phyloP scores from a whole-genome alignment of 2,113 vertebrate species.

The Rhegmatorhina hoffmannsi region DNA sequence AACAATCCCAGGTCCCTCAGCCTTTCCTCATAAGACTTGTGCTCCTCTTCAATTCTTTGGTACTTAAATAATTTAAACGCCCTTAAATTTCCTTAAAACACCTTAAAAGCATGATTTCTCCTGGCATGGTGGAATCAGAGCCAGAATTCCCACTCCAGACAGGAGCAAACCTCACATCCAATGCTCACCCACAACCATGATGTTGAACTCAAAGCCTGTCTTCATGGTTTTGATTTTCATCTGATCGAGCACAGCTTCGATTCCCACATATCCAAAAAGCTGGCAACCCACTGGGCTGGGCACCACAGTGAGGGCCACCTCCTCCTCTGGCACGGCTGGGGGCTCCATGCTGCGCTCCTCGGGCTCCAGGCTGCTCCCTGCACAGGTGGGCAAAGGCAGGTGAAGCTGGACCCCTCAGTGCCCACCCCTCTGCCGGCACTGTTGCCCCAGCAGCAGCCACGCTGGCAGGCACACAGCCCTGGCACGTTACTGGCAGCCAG shows the following conservation, averaged over 20 bases:
- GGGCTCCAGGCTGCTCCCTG: slow-evolving; percentile 41
- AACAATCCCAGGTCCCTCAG: no score
- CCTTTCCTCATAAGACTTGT: background rate
- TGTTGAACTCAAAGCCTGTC: slow-evolving; percentile 93
- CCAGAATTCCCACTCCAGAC: background rate
- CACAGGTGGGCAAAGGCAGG: background rate
- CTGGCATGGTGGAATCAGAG: accelerated
- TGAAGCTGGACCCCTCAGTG: background rate
- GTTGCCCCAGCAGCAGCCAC: slow-evolving; percentile 35
- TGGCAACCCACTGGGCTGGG: slow-evolving; percentile 56
- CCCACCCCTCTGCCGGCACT: background rate
- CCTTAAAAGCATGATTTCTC: accelerated
- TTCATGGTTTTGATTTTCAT: slow-evolving; percentile 96
- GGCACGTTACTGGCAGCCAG: background rate
- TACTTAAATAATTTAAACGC: background rate
- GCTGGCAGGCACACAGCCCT: background rate
- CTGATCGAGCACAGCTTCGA: slow-evolving; percentile 93
- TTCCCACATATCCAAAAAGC: slow-evolving; percentile 88
- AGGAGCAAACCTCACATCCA: accelerated
- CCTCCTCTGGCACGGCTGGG: slow-evolving; percentile 11
- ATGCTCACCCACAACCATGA: slow-evolving; percentile 96
- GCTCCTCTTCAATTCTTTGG: background rate
- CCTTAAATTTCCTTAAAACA: background rate
- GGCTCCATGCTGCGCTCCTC: slow-evolving; percentile 50
- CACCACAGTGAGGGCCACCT: background rate